These are phyloP conservation scores for Forbesichthys agassizii DNA, from an alignment of 2,113 vertebrate genomes.

Conservation along the genomic window DNA sequence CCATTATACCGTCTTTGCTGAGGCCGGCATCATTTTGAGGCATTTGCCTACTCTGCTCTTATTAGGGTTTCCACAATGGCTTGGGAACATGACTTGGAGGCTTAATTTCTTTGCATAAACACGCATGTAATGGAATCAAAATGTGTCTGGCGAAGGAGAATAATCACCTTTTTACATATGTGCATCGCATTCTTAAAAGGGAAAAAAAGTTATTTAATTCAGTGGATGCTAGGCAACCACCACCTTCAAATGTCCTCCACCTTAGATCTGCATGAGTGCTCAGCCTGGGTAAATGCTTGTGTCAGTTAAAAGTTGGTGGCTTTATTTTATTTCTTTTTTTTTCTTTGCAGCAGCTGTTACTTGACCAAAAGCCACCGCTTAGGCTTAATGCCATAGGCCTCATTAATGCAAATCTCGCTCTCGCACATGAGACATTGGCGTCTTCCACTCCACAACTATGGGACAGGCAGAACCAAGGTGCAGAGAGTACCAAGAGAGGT, in stretches of 20 bases:
- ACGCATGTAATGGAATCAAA: neutral
- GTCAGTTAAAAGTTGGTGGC: conserved; percentile 64
- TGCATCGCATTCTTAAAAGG: neutral
- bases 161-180: neutral
- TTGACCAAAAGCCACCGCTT: conserved; percentile 50
- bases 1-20: too few relatives aligned
- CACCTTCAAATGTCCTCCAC: conserved; percentile 38
- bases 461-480: conserved; percentile 42
- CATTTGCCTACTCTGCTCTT: neutral
- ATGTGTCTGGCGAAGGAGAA: neutral
- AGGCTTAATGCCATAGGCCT: conserved; percentile 56
- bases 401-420: conserved; percentile 76
- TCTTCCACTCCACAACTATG: conserved; percentile 27
- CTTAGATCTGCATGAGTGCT: conserved; percentile 36
- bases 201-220: neutral
- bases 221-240: neutral
- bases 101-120: neutral
- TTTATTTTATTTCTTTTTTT: conserved; percentile 33
- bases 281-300: conserved; percentile 44
- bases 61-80: neutral
- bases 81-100: neutral
- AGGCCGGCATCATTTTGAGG: too few relatives aligned
- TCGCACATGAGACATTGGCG: conserved; percentile 55
- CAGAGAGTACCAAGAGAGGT: conserved; percentile 39
- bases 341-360: conserved; percentile 50